Evolutionary conservation across 2,888 invertebrate species (phyloP), one percentile per base, ranked within the genome.

Genomic region (Brenthis hecate): DNA sequence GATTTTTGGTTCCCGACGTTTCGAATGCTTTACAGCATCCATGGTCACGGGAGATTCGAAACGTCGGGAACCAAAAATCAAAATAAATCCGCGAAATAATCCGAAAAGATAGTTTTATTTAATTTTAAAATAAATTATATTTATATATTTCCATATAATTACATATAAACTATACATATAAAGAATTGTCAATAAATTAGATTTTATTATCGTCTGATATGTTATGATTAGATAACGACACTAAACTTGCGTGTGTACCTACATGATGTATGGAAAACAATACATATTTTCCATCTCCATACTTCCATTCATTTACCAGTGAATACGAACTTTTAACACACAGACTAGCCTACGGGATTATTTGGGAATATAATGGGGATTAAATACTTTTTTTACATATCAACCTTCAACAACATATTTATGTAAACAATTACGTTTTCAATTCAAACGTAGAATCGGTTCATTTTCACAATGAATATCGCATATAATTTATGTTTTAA

Each of bases 351-450:
- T 87, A 88, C 78, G 77, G 79, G 79, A 78, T 81, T 80, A 76
- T 78, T 54, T 81, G 81, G 85, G 85, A 83, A 83, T 85, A 85
- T 76, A 82, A 50, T 81, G 77, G 76, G 83, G 87, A 85, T 85
- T 89, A 90, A 84, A 91, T 89, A 89, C 82, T 87, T 84, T 86
- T 83, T 83, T 85, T 85, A 82, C 84, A 81, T 75, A 84, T 84
- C 82, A 91, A 91, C 84, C 83, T 76, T 90, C 80, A 91, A 91
- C 89, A 91, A 90, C 87, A 82, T 81, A 84, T 80, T 4, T 36
- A 36, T 60, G 85, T 79, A 80, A 84, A 87, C 84, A 83, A 80
- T 82, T 81, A 67, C 72, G 75, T 77, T 76, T 74, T 75, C 73
- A 75, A 74, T 55, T 57, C 51, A 56, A 55, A 14, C 28, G 53